A percentile compares a stretch with the other conserved stretches of the same genome.
Conservation (phyloP, 2,888 invertebrate species). For the Polyommatus icarus region DNA sequence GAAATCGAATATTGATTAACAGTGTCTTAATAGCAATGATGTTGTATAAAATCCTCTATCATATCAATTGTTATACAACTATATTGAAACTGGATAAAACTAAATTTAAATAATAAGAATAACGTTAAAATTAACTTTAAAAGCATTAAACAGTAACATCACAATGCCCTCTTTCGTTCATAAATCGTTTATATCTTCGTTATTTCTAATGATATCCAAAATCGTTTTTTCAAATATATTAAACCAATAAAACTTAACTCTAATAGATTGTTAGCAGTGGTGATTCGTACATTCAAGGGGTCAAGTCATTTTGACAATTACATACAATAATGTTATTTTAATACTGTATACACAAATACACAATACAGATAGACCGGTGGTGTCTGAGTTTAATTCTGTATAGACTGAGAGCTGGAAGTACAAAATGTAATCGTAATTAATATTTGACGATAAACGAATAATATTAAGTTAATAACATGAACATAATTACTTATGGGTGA, state of each 20-base stretch:
- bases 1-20: too few species aligned
- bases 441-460: too few species aligned
- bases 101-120: too few species aligned
- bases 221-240: not conserved
- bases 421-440: not conserved
- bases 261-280: slow-evolving; percentile 40
- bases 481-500: too few species aligned
- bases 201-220: slow-evolving; percentile 10
- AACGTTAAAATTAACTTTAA: too few species aligned
- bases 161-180: not conserved
- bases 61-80: too few species aligned
- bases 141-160: not conserved
- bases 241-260: not conserved
- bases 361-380: not conserved
- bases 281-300: slow-evolving; percentile 43
- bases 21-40: too few species aligned
- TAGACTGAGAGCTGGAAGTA: slow-evolving; percentile 4
- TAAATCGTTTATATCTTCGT: not conserved
- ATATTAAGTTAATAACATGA: too few species aligned
- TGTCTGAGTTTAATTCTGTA: not conserved
- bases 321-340: slow-evolving; percentile 43
- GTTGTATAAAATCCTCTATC: too few species aligned
- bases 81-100: too few species aligned
- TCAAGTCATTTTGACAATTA: slow-evolving; percentile 46
- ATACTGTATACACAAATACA: slow-evolving; percentile 34